Conservation (phyloP, 2,113 vertebrate species). For the Tenebrosternarchus preto region DNA sequence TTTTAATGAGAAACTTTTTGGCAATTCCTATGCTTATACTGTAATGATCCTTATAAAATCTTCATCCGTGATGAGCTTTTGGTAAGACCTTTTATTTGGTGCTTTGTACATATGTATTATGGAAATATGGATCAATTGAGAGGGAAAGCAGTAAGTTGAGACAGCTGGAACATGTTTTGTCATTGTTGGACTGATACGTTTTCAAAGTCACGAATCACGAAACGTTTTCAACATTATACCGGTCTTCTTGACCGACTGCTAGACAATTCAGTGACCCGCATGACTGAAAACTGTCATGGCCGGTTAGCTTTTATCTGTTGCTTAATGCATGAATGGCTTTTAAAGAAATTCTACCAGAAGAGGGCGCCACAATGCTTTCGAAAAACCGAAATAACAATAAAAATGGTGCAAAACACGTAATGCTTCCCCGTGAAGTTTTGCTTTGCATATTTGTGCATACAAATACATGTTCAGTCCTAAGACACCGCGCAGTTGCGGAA, state of each 20-base stretch:
- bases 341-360: conserved; percentile 23
- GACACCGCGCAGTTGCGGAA: background rate
- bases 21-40: background rate
- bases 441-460: background rate
- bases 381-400: background rate
- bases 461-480: background rate
- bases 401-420: background rate
- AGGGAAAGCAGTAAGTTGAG: too few species aligned
- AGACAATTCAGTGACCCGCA: too few species aligned
- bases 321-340: too few species aligned
- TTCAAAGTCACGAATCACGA: too few species aligned
- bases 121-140: too few species aligned
- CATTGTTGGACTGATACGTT: too few species aligned
- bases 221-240: too few species aligned
- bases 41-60: background rate
- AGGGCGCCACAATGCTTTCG: conserved; percentile 36
- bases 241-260: too few species aligned
- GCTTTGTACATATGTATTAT: background rate
- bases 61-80: background rate
- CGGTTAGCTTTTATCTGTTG: background rate
- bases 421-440: background rate
- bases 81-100: background rate
- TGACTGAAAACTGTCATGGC: too few species aligned
- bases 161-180: too few species aligned
- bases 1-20: background rate